Base-by-base conservation (phyloP, 2,113 vertebrate genomes). In the Elachura formosa region DNA sequence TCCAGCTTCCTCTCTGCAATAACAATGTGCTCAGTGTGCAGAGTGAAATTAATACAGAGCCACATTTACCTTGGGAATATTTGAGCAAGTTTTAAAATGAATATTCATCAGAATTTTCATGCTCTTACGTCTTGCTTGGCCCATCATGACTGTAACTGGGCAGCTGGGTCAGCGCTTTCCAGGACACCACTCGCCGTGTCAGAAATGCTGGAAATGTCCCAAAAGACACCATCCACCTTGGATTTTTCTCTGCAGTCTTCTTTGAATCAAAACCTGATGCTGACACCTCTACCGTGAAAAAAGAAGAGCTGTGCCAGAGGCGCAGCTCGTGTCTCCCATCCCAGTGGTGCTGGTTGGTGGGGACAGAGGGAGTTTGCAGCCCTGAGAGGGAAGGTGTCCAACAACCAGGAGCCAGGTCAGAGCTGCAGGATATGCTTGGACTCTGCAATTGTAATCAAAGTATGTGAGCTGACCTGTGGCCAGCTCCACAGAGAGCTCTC, bases 51-150 rank as follows among this genome's bases (percentile, higher is more conserved):
- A 82, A 90, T 69, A 92, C 34, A 31, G 71, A 84, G 45, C 24
- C 31, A 49, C 40, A 58, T 73, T 68, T 91, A 69, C 71, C 94
- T 61, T 62, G 90, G 92, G 87, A 93, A 90, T 88, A 76, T 85
- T 31, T 72, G 67, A 94, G 63, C 62, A 29, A 73, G 75, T 45
- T 85, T 90, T 64, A 1, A 56, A 78, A 84, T 96, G 71, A 93
- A 91, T 94, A 91, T 94, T 92, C 91, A 90, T 88, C 41, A 72
- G 67, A 61, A 64, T 76, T 73, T 55, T 86, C 11, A 7, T 24
- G 91, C 75, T 86, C n/a, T 76, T 55, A 40, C 0, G 9, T 83
- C 79, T 69, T 90, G 58, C 90, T 82, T 22, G 29, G 80, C 68
- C 84, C 11, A 2, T 66, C 24, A 11, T 63, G 82, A 71, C 79